Conservation (phyloP, 2,113 vertebrate genomes). For the Lipotes vexillifer region DNA sequence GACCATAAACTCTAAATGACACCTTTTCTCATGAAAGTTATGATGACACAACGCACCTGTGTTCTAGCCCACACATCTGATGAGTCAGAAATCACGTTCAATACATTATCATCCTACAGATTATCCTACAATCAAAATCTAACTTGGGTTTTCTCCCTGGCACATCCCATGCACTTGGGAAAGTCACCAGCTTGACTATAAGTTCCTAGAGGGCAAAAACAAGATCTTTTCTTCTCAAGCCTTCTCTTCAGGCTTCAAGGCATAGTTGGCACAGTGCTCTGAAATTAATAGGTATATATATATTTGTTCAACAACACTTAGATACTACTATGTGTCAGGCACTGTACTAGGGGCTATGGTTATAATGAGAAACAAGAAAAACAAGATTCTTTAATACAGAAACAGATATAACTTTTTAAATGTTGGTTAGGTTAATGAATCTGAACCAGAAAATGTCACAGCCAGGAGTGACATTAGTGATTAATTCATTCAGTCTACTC, state of each 20-base stretch:
- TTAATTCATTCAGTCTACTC: not conserved
- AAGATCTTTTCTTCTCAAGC: not conserved
- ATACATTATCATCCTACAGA: not conserved
- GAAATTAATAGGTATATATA: not conserved
- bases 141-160: not conserved
- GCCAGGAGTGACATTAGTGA: not conserved
- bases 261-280: not conserved
- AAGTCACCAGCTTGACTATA: not conserved
- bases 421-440: not conserved
- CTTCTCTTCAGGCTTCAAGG: not conserved
- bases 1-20: not conserved
- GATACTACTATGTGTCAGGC: not conserved
- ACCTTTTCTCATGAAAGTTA: not conserved
- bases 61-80: not conserved
- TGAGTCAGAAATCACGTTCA: not conserved
- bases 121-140: not conserved
- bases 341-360: not conserved
- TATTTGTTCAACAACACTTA: not conserved
- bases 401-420: not conserved
- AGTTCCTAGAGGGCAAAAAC: not conserved
- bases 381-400: not conserved
- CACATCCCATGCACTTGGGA: not conserved
- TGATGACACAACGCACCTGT: not conserved
- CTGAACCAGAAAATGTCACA: constrained; percentile 13
- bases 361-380: not conserved